A percentile compares a stretch with the other conserved stretches of the same genome.
phyloP scores from a whole-genome alignment of 2,888 invertebrate genomes.

The Polymixis lichenea region DNA sequence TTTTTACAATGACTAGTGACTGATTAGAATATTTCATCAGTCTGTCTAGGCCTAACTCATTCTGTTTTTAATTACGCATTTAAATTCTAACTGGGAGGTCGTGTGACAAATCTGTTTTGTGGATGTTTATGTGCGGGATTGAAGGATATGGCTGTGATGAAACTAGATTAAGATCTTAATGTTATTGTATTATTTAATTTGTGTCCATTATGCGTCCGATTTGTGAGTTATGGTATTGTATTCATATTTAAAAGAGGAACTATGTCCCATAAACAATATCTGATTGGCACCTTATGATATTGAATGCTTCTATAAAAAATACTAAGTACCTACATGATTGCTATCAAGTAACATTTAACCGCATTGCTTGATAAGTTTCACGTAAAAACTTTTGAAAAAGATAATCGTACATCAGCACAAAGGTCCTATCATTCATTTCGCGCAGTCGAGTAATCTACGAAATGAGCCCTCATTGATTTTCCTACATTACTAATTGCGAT shows the following conservation, averaged over 20 bases:
- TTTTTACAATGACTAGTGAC: slow-evolving; percentile 86
- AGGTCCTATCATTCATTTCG: slow-evolving; percentile 82
- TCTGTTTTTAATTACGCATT: slow-evolving; percentile 81
- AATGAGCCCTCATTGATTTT: slow-evolving; percentile 87
- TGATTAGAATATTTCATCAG: slow-evolving; percentile 90
- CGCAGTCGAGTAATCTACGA: slow-evolving; percentile 83
- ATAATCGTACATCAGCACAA: slow-evolving; percentile 72
- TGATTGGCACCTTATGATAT: slow-evolving; percentile 1
- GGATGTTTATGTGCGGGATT: slow-evolving; percentile 38
- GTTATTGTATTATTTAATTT: slow-evolving; percentile 49
- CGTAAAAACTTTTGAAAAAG: slow-evolving; percentile 68
- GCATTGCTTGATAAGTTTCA: slow-evolving; percentile 24
- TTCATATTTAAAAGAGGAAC: slow-evolving; percentile 6
- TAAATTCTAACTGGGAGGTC: slow-evolving; percentile 76
- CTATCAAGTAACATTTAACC: slow-evolving; percentile 28
- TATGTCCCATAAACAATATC: background rate
- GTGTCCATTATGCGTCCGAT: slow-evolving; percentile 38
- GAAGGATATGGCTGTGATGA: slow-evolving; percentile 48
- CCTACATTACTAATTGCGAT: slow-evolving; percentile 86
- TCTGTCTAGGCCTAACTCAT: slow-evolving; percentile 77
- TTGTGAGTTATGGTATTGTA: slow-evolving; percentile 49
- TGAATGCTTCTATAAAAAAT: background rate
- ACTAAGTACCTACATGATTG: background rate
- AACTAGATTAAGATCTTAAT: slow-evolving; percentile 60
- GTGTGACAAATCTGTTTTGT: slow-evolving; percentile 64